A percentile compares a stretch with the other conserved stretches of the same genome.
phyloP scores from a whole-genome alignment of 2,113 vertebrate species.

The Gopherus evgoodei region DNA sequence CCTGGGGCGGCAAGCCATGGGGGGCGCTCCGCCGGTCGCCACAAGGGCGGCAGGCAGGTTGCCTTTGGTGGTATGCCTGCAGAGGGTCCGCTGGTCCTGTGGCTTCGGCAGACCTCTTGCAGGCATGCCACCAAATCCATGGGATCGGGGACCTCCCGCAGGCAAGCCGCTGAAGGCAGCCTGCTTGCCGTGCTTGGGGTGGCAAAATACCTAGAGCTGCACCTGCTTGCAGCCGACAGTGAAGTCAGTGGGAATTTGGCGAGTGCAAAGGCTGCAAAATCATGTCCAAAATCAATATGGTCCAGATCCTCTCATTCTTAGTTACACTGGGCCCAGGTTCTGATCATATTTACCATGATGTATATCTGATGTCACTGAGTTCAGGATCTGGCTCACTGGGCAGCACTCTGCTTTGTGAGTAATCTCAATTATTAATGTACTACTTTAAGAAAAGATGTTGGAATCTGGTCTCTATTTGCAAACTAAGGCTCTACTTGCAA shows the following conservation, averaged over 20 bases:
- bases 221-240: not conserved
- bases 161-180: too few relatives aligned
- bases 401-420: not conserved
- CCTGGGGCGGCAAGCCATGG: too few relatives aligned
- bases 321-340: not conserved
- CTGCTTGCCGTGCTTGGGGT: too few relatives aligned
- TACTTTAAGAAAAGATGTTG: not conserved
- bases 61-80: too few relatives aligned
- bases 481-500: not conserved
- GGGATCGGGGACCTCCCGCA: too few relatives aligned
- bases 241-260: not conserved
- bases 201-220: too few relatives aligned
- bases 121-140: too few relatives aligned
- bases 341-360: not conserved
- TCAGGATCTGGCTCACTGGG: not conserved
- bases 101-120: too few relatives aligned
- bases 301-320: not conserved
- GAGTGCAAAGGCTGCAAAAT: constrained; percentile 11
- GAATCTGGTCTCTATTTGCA: not conserved
- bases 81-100: too few relatives aligned
- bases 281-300: not conserved
- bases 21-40: too few relatives aligned
- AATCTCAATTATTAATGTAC: not conserved
- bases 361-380: not conserved
- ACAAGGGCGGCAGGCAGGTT: too few relatives aligned